These are phyloP conservation scores for Neocrepidodera transversa DNA, from an alignment of 2,888 invertebrate genomes.

Conservation along the genomic window DNA sequence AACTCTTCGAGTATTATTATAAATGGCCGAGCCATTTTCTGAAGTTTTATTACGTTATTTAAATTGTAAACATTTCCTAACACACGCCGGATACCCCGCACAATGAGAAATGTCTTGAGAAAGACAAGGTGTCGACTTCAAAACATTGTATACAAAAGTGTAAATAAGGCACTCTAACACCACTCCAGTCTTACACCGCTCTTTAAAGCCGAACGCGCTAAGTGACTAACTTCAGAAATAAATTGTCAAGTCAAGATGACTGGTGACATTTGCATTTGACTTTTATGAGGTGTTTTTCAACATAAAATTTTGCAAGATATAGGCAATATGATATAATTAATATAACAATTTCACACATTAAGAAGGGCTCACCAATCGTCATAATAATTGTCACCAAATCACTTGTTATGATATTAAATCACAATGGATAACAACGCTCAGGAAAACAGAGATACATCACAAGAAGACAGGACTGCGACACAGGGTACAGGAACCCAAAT, in stretches of 20 bases:
- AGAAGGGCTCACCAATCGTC: constrained; percentile 21
- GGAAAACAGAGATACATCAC: constrained; percentile 31
- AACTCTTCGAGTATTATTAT: too few species aligned
- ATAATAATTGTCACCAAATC: constrained; percentile 43
- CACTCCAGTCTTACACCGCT: too few species aligned
- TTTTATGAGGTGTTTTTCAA: constrained; percentile 20
- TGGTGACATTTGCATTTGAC: constrained; percentile 6
- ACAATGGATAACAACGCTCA: constrained; percentile 40
- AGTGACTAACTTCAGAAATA: constrained; percentile 7
- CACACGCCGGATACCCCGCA: too few species aligned
- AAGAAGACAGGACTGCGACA: constrained; percentile 29
- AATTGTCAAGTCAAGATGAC: background rate
- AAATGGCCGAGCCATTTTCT: too few species aligned
- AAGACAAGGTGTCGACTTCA: too few species aligned
- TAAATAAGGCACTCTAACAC: too few species aligned
- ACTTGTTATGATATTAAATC: constrained; percentile 46
- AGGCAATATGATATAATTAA: constrained; percentile 23
- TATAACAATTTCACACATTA: constrained; percentile 10
- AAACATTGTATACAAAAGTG: too few species aligned
- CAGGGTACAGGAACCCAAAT: constrained; percentile 29
- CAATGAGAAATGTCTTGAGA: too few species aligned
- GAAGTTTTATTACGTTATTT: too few species aligned
- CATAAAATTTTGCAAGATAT: constrained; percentile 25
- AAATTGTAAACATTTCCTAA: too few species aligned
- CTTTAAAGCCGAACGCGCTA: too few species aligned